Evolutionary conservation across 2,113 vertebrate species (phyloP).

Genomic region (Pampusana beccarii): DNA sequence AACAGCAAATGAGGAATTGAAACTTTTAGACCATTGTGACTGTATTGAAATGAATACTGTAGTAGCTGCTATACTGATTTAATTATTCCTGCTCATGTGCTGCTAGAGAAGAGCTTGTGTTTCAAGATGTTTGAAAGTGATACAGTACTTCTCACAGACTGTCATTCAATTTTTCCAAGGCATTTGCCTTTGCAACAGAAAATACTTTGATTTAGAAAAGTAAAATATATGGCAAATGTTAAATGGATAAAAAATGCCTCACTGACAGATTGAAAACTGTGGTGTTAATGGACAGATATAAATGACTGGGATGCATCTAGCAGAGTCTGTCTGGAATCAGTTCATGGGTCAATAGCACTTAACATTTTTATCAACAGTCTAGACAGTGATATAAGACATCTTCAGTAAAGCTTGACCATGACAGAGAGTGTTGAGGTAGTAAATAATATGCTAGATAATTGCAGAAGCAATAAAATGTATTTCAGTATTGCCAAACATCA

Average conservation of each 20-base stretch:
- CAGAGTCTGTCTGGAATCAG: conserved; percentile 1
- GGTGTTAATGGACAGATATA: neutral
- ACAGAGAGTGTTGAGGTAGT: neutral
- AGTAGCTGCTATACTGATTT: neutral
- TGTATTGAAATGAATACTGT: neutral
- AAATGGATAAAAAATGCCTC: neutral
- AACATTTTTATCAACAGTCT: conserved; percentile 41
- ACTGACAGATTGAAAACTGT: conserved; percentile 27
- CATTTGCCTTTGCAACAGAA: neutral
- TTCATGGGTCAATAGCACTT: conserved; percentile 42
- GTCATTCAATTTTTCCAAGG: neutral
- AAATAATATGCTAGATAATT: conserved; percentile 25
- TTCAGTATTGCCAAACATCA: neutral
- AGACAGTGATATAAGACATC: conserved; percentile 18
- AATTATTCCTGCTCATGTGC: neutral
- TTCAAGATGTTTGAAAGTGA: neutral
- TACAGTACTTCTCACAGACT: neutral
- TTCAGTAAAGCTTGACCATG: neutral
- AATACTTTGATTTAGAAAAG: conserved; percentile 7
- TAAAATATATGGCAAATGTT: neutral
- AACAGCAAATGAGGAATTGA: neutral
- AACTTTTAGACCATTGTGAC: neutral
- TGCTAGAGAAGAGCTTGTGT: neutral
- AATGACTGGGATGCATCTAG: neutral
- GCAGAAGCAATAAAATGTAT: neutral